These are phyloP conservation scores for Phataginus tricuspis DNA, from an alignment of 2,797 vertebrate species.

Conservation along the genomic window DNA sequence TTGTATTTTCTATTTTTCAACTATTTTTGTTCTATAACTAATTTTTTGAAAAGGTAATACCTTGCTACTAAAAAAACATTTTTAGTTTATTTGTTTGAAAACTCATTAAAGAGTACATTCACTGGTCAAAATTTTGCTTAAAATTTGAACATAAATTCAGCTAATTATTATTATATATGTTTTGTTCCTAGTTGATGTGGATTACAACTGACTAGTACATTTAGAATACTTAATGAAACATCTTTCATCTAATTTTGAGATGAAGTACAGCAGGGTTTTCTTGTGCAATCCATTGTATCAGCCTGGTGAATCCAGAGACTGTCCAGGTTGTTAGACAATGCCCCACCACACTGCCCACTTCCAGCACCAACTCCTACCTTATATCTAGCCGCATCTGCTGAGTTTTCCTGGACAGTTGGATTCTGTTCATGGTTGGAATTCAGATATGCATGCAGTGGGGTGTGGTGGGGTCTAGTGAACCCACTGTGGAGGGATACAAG, in stretches of 20 bases:
- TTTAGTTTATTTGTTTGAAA: neutral
- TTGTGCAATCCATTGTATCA: neutral
- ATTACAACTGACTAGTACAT: neutral
- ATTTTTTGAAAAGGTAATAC: neutral
- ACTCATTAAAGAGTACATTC: neutral
- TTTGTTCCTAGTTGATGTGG: neutral
- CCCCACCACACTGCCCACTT: neutral
- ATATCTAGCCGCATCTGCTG: neutral
- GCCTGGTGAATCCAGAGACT: neutral
- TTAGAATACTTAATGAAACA: neutral
- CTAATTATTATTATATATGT: neutral
- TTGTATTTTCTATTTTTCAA: neutral
- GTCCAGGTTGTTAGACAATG: neutral
- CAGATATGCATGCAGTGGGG: too few species aligned
- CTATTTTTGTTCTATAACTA: neutral
- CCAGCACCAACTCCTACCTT: too few species aligned
- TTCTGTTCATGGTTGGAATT: neutral
- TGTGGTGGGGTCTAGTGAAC: too few species aligned
- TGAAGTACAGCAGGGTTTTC: neutral
- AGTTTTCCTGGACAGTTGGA: neutral
- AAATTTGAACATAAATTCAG: neutral
- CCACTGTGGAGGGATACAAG: neutral
- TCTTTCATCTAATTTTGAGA: neutral
- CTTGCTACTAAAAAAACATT: neutral
- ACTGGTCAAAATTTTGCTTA: neutral